phyloP scores from a whole-genome alignment of 1,140 invertebrate genomes.

The Plutomurus gul region DNA sequence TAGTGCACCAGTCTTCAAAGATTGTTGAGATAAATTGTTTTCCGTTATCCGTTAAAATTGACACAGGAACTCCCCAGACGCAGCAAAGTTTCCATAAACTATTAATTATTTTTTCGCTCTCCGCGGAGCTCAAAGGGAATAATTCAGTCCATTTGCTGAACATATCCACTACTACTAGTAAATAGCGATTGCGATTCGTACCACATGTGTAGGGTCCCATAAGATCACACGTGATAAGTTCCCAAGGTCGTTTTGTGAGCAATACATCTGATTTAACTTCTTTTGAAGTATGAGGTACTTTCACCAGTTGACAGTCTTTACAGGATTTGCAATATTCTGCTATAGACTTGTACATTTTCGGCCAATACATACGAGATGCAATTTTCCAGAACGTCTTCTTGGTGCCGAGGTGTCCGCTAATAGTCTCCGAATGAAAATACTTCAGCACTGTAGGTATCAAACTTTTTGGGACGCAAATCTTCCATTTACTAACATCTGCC shows the following conservation, averaged over 20 bases:
- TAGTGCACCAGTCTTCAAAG: constrained; percentile 24
- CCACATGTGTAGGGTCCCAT: constrained; percentile 53
- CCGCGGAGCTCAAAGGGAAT: constrained; percentile 40
- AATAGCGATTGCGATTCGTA: constrained; percentile 4
- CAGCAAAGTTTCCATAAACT: constrained; percentile 42
- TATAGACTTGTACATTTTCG: background rate
- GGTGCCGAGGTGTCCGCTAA: constrained; percentile 19
- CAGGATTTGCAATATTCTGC: background rate
- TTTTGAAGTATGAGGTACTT: background rate
- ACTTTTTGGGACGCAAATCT: constrained; percentile 5
- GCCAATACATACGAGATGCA: constrained; percentile 27
- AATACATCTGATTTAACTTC: background rate
- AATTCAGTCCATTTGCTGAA: constrained; percentile 51
- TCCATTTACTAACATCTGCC: background rate
- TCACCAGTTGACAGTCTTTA: background rate
- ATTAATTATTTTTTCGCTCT: constrained; percentile 38
- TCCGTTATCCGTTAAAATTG: constrained; percentile 54
- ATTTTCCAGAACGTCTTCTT: constrained; percentile 14
- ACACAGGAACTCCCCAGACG: constrained; percentile 50
- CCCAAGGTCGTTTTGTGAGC: constrained; percentile 33
- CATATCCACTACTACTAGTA: constrained; percentile 49
- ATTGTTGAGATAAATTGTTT: constrained; percentile 49
- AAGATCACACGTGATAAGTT: constrained; percentile 45
- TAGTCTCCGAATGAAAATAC: background rate
- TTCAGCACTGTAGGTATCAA: background rate